Evolutionary conservation across 2,888 invertebrate species (phyloP), one percentile per base, ranked within the genome.

Genomic region (Ophioninae sp.): DNA sequence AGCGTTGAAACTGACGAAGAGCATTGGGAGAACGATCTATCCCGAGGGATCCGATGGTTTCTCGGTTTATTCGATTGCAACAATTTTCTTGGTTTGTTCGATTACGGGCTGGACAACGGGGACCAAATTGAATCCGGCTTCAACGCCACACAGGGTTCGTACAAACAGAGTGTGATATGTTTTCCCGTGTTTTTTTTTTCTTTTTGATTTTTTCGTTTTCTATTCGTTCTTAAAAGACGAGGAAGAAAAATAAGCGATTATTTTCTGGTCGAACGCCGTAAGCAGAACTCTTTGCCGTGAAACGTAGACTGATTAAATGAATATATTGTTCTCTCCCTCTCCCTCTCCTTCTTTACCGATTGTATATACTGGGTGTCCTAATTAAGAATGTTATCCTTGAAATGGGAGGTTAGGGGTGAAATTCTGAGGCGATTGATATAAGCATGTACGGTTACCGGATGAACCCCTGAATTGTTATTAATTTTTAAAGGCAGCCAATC

Each of bases 91-190:
- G 86, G 87, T 87, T 86, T 85, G 87, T 88, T 88, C 86, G 86
- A 89, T 89, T 88, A 88, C 87, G 88, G 87, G 88, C 84, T 86
- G 83, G 81, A 82, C 85, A 87, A 85, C 85, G 79, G 68, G 72
- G 78, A 87, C 87, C 88, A 89, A 89, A 87, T 88, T 86, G 87
- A 89, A 87, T 87, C 86, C 86, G 13, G 71, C 82, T 74, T 65
- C 74, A 71, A 68, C 64, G 69, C 61, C 63, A 51, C 64, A 10
- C 65, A 69, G 51, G 82, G 80, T 82, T 81, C 78, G 79, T 82
- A 79, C 71, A 75, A 78, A 30, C 41, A 20, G 23, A 44, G 37
- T 1, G 17, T n/a, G 23, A 2, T 67, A 41, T 67, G 17, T 13
- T 20, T n/a, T 17, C n/a, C 10, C 41, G n/a, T 67, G 20, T 22